Evolutionary conservation across 2,113 vertebrate species (phyloP).

Genomic region (Pluvialis apricaria): DNA sequence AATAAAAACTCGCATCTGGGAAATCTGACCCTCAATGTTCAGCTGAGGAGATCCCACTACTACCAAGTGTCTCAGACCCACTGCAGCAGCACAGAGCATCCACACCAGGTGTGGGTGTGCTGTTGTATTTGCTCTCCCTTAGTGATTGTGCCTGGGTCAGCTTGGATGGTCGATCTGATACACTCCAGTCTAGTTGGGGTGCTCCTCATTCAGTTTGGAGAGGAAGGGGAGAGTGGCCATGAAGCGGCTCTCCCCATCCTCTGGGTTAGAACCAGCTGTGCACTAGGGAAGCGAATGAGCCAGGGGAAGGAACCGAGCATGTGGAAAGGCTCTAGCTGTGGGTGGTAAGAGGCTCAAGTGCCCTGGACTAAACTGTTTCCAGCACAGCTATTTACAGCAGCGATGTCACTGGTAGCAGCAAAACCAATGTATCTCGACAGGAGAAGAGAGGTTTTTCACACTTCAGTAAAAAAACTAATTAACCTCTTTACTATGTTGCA

Average conservation of each 20-base stretch:
- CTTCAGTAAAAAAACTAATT: not conserved
- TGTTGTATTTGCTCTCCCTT: not conserved
- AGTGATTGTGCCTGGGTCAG: not conserved
- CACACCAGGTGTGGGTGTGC: not conserved
- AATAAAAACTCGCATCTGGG: not conserved
- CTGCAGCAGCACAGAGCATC: not conserved
- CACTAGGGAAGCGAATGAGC: not conserved
- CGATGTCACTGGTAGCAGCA: not conserved
- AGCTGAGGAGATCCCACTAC: not conserved
- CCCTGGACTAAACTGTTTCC: not conserved
- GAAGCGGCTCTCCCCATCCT: not conserved
- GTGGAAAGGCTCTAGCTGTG: not conserved
- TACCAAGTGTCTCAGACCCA: not conserved
- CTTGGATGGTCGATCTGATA: not conserved
- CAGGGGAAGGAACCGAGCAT: not conserved
- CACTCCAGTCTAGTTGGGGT: fast-evolving
- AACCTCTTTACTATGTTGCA: not conserved
- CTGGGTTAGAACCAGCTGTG: not conserved
- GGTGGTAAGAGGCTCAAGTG: not conserved
- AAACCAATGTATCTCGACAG: not conserved
- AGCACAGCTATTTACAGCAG: not conserved
- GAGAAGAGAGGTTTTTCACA: not conserved
- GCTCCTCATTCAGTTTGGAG: not conserved
- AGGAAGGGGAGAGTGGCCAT: not conserved
- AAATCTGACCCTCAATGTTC: not conserved